Conservation (phyloP, 2,113 vertebrate genomes). For the Phocoena phocoena region DNA sequence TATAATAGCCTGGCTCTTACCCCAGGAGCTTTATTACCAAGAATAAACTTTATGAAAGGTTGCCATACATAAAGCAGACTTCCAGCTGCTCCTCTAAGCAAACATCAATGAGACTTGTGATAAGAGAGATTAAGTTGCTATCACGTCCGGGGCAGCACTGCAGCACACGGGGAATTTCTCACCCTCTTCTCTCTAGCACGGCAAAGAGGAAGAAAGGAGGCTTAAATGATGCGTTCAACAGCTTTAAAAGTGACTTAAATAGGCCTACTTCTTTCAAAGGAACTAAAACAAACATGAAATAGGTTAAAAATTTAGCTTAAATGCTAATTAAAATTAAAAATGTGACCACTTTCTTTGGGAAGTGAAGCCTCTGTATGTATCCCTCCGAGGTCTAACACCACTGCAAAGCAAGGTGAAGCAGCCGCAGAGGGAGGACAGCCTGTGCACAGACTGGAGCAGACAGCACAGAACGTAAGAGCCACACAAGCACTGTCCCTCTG, state of each 20-base stretch:
- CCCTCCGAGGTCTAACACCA: background rate
- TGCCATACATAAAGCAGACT: conserved; percentile 84
- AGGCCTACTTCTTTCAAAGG: background rate
- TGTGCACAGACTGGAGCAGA: background rate
- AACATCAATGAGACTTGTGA: conserved; percentile 87
- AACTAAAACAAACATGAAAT: conserved; percentile 3
- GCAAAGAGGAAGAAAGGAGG: conserved; percentile 47
- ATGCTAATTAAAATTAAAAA: conserved; percentile 15
- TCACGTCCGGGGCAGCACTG: conserved; percentile 76
- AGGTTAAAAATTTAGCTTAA: background rate
- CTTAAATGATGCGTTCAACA: conserved; percentile 18
- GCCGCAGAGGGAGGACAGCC: background rate
- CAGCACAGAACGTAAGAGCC: background rate
- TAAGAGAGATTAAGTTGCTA: conserved; percentile 86
- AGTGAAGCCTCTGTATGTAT: background rate
- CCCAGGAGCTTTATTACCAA: conserved; percentile 86
- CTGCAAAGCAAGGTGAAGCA: background rate
- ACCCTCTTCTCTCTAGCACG: conserved; percentile 57
- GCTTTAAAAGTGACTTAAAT: conserved; percentile 22
- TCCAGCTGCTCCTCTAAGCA: conserved; percentile 88
- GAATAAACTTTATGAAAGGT: conserved; percentile 90
- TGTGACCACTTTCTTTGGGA: background rate
- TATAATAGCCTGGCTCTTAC: conserved; percentile 88
- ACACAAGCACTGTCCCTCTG: background rate
- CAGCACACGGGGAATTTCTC: conserved; percentile 68